Percentiles rank a stretch among this genome's conserved stretches.
Conservation (phyloP, 2,113 vertebrate genomes). For the Hiodon tergisus region DNA sequence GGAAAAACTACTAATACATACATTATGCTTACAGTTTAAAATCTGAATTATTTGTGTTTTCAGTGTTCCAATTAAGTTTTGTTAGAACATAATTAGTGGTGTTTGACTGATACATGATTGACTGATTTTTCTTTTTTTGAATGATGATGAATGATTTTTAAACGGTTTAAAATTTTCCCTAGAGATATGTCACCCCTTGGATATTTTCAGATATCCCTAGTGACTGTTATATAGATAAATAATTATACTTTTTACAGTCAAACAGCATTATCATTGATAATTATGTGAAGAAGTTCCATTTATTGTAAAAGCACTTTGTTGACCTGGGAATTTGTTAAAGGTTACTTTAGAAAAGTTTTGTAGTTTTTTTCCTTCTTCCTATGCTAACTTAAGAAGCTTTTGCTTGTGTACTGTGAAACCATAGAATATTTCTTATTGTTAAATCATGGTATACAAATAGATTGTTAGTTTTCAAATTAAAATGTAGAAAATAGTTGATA, state of each 20-base stretch:
- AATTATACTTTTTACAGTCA: constrained; percentile 36
- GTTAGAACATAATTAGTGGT: constrained; percentile 52
- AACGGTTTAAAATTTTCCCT: not conserved
- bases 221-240: not conserved
- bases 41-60: constrained; percentile 54
- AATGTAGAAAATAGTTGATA: constrained; percentile 29
- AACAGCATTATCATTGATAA: constrained; percentile 62
- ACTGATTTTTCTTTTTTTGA: not conserved
- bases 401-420: constrained; percentile 77
- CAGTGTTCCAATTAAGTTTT: constrained; percentile 53
- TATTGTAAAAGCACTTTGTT: constrained; percentile 82
- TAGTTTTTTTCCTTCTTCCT: constrained; percentile 58
- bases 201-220: not conserved
- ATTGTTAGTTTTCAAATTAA: constrained; percentile 52
- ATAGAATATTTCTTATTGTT: constrained; percentile 69
- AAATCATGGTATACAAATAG: constrained; percentile 65
- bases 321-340: constrained; percentile 47
- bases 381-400: constrained; percentile 71
- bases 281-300: constrained; percentile 60
- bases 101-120: constrained; percentile 55
- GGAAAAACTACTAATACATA: constrained; percentile 53
- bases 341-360: constrained; percentile 66
- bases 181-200: not conserved
- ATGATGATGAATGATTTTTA: not conserved
- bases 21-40: constrained; percentile 56